A percentile compares a stretch with the other conserved stretches of the same genome.
Conservation (phyloP, 1,140 invertebrate species). For the Anastrepha ludens region DNA sequence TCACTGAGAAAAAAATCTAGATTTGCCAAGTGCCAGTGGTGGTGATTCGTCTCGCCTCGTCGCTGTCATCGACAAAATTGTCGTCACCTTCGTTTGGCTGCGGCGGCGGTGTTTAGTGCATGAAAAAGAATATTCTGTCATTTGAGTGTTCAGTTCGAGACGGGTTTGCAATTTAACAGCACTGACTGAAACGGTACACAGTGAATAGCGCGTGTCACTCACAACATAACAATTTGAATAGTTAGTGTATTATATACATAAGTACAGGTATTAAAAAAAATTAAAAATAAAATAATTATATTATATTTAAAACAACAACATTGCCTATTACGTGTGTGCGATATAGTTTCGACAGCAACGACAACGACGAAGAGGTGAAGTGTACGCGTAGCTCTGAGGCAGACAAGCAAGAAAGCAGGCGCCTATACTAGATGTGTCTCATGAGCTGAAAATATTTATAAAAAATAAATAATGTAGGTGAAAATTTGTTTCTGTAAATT, state of each 20-base stretch:
- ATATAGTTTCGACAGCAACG: not conserved
- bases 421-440: constrained; percentile 24
- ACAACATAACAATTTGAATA: constrained; percentile 1
- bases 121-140: constrained; percentile 71
- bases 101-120: constrained; percentile 62
- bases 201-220: constrained; percentile 41
- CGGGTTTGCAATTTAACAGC: constrained; percentile 73
- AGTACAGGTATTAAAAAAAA: not conserved
- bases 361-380: constrained; percentile 41
- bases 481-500: constrained; percentile 23
- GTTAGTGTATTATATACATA: not conserved
- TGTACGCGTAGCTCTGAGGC: constrained; percentile 48
- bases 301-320: constrained; percentile 11
- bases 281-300: constrained; percentile 19
- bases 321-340: not conserved
- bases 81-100: constrained; percentile 35
- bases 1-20: not conserved
- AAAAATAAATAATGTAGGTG: constrained; percentile 36
- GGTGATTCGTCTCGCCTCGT: constrained; percentile 27
- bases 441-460: constrained; percentile 45
- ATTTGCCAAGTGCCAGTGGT: not conserved
- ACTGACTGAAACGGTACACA: constrained; percentile 56
- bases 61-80: constrained; percentile 20
- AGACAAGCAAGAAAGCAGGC: constrained; percentile 38
- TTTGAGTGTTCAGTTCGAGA: constrained; percentile 71